Conservation (phyloP, 2,113 vertebrate species). For the Cynoglossus semilaevis region DNA sequence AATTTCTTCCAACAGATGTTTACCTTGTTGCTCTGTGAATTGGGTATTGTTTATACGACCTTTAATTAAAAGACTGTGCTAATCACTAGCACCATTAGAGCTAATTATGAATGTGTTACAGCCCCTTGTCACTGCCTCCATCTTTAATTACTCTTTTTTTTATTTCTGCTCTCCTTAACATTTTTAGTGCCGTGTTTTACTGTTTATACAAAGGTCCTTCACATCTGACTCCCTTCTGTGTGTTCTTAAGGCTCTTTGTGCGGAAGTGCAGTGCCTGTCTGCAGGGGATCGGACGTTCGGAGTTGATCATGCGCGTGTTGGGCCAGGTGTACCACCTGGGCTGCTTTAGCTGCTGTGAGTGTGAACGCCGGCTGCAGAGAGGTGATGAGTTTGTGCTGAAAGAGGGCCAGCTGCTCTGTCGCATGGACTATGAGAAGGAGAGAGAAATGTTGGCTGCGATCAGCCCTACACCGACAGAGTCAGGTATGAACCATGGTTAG, state of each 20-base stretch:
- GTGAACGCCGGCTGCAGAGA: slow-evolving; percentile 84
- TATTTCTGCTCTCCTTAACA: slow-evolving; percentile 10
- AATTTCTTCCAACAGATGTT: slow-evolving; percentile 69
- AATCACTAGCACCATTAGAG: slow-evolving; percentile 51
- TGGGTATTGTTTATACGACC: slow-evolving; percentile 63
- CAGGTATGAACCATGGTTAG: slow-evolving; percentile 66
- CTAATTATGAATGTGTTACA: slow-evolving; percentile 41
- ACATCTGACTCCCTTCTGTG: slow-evolving; percentile 32
- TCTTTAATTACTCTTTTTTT: slow-evolving; percentile 45
- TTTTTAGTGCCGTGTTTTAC: slow-evolving; percentile 3
- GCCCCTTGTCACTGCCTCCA: slow-evolving; percentile 28
- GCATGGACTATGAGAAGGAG: slow-evolving; percentile 90
- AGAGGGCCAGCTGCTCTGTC: slow-evolving; percentile 88
- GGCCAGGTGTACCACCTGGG: slow-evolving; percentile 87
- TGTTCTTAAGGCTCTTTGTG: slow-evolving; percentile 80
- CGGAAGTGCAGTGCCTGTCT: slow-evolving; percentile 88
- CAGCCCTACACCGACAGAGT: slow-evolving; percentile 85
- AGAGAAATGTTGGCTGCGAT: slow-evolving; percentile 86
- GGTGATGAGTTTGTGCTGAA: slow-evolving; percentile 91
- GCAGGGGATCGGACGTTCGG: slow-evolving; percentile 83
- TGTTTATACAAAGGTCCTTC: slow-evolving; percentile 1
- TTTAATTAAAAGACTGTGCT: slow-evolving; percentile 70
- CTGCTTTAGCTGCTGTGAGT: slow-evolving; percentile 91
- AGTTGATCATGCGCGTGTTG: slow-evolving; percentile 88
- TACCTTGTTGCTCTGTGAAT: slow-evolving; percentile 68